Conservation (phyloP, 2,888 invertebrate genomes). For the Cheilosia vernalis region DNA sequence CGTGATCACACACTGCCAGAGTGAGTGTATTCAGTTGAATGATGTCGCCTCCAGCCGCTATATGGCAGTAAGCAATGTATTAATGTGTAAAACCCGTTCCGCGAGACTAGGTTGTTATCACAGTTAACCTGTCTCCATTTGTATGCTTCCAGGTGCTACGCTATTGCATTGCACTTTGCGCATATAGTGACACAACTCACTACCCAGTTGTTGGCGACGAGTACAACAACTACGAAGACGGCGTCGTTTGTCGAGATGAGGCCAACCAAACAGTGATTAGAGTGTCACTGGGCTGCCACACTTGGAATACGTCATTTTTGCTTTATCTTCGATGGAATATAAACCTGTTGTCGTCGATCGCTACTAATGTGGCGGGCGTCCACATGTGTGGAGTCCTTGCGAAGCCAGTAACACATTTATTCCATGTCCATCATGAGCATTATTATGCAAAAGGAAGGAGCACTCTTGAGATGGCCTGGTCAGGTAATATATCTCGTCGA, state of each 20-base stretch:
- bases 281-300: slow-evolving; percentile 36
- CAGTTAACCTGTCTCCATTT: slow-evolving; percentile 59
- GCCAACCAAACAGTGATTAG: slow-evolving; percentile 36
- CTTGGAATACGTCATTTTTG: background rate
- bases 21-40: slow-evolving; percentile 15
- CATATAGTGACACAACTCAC: slow-evolving; percentile 44
- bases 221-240: background rate
- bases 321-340: background rate
- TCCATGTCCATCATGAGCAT: slow-evolving; percentile 1
- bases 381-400: slow-evolving; percentile 34
- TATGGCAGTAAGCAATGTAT: slow-evolving; percentile 28
- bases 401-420: slow-evolving; percentile 6
- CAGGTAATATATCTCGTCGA: slow-evolving; percentile 15
- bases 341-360: slow-evolving; percentile 40
- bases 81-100: slow-evolving; percentile 45
- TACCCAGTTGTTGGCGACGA: background rate
- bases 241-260: slow-evolving; percentile 17
- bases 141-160: slow-evolving; percentile 46
- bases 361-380: slow-evolving; percentile 9
- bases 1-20: slow-evolving; percentile 14
- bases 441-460: slow-evolving; percentile 51
- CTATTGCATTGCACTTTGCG: slow-evolving; percentile 11
- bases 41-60: slow-evolving; percentile 37
- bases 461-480: slow-evolving; percentile 2
- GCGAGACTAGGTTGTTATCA: slow-evolving; percentile 44